Evolutionary conservation across 2,888 invertebrate genomes (phyloP).

Genomic region (Mesoligia furuncula): DNA sequence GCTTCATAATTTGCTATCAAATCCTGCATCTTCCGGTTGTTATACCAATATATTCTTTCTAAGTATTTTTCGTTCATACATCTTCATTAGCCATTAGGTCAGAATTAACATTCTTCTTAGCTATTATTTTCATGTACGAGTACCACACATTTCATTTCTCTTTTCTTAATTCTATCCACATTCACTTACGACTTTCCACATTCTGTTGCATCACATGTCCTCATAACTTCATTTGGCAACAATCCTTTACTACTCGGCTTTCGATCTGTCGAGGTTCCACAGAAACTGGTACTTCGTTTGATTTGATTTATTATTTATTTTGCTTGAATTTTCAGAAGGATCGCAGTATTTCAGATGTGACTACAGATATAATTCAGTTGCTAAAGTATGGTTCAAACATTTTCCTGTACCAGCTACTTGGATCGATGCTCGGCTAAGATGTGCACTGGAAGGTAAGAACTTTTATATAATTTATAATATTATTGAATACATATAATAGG

Average conservation of each 20-base stretch:
- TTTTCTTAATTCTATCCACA: background rate
- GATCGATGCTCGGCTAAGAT: slow-evolving; percentile 41
- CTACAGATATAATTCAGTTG: slow-evolving; percentile 30
- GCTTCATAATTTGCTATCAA: background rate
- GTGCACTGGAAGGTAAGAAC: slow-evolving; percentile 45
- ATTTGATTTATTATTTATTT: background rate
- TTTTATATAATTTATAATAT: background rate
- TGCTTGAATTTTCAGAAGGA: slow-evolving; percentile 23
- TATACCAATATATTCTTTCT: background rate
- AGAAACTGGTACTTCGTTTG: no score
- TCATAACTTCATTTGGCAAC: background rate
- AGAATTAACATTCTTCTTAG: background rate
- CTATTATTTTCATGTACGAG: background rate
- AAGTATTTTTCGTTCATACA: background rate
- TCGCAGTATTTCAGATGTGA: slow-evolving; percentile 43
- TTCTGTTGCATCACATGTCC: background rate
- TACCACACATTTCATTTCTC: background rate
- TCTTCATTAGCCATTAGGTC: no score
- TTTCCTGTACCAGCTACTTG: slow-evolving; percentile 30
- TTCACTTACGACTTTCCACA: background rate
- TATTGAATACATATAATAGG: no score
- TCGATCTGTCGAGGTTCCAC: background rate
- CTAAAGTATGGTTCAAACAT: slow-evolving; percentile 44
- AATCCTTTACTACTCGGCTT: no score
- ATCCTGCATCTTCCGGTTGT: no score